Evolutionary conservation across 2,797 vertebrate genomes (phyloP).

Genomic region (Euphonia xanthogaster): DNA sequence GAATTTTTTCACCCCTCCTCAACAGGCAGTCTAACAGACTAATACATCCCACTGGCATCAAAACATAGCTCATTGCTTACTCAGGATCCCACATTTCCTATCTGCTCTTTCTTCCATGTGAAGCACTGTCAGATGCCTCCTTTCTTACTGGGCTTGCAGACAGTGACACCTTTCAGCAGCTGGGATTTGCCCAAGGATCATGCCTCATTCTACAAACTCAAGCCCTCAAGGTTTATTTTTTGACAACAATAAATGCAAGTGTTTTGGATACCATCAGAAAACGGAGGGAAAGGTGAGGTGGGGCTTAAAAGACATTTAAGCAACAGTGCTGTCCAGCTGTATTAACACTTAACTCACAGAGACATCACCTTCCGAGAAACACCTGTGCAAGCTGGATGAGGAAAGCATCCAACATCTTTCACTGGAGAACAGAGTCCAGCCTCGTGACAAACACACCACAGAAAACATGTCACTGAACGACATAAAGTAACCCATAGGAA

Average conservation of each 20-base stretch:
- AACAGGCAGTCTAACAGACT: neutral
- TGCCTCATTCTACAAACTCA: neutral
- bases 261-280: neutral
- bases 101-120: neutral
- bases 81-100: neutral
- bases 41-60: neutral
- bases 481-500: neutral
- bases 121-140: neutral
- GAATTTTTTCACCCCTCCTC: neutral
- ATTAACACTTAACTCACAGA: neutral
- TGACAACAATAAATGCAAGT: neutral
- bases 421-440: neutral
- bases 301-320: neutral
- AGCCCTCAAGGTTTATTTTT: neutral
- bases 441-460: neutral
- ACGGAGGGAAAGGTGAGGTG: neutral
- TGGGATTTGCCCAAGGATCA: neutral
- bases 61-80: neutral
- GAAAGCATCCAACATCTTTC: neutral
- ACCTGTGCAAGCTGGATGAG: neutral
- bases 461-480: neutral
- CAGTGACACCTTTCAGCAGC: neutral
- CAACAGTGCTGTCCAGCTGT: neutral
- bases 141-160: neutral
- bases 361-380: neutral